Evolutionary conservation across 2,797 vertebrate species (phyloP), one percentile per base, ranked within the genome.

Genomic region (Sparidentex hasta): DNA sequence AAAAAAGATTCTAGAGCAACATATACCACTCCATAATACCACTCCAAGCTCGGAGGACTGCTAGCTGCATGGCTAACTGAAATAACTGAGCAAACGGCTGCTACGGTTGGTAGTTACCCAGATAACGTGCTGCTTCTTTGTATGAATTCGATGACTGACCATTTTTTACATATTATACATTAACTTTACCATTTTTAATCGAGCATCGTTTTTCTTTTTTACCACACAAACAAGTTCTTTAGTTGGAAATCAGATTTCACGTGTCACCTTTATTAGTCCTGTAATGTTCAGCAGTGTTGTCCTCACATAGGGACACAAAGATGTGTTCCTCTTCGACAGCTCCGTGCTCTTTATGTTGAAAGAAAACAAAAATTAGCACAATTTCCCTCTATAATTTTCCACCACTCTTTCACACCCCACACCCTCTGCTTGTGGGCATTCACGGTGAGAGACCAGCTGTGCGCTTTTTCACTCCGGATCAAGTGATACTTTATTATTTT

Each of bases 401-500:
- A 55, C 38, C 14, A 21, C 62, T 71, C 58, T 66, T 69, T 85
- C 50, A 70, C 73, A 68, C 61, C 44, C 62, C 23, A 18, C 73
- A 65, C 64, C 85, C 71, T 51, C 70, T 51, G 65, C 90, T 92
- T 84, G 55, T 29, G 74, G 82, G 74, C 65, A 88, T 92, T 89
- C 78, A 72, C 13, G 12, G 54, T 29, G 71, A 87, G 75, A 78
- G 76, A 82, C 70, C 84, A 88, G 88, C 77, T 92, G 85, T 75
- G 75, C 46, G 38, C 72, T 76, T 88, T 83, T 81, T 87, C 71
- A 74, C 66, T 84, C 48, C n/a, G 51, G 78, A 82, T 93, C 85
- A 83, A 89, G 81, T 74, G 69, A 89, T 87, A 90, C 90, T 91
- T 92, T 91, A 88, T 91, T 92, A 88, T 92, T 86, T 90, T 90